phyloP scores from a whole-genome alignment of 2,888 invertebrate genomes.

The Plebejus anna region DNA sequence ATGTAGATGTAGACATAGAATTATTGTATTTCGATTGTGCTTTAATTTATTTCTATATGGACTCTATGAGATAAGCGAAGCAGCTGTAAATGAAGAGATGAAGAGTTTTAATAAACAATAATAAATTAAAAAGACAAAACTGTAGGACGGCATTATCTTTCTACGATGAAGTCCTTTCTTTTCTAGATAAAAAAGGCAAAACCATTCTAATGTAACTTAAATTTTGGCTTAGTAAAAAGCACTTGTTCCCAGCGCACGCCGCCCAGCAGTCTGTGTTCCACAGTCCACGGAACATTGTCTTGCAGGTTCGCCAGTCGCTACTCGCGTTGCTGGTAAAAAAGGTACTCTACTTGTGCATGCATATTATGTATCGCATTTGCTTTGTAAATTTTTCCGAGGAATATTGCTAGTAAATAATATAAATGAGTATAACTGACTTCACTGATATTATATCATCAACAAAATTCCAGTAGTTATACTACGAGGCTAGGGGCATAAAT shows the following conservation, averaged over 20 bases:
- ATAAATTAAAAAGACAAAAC: neutral
- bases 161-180: too few relatives aligned
- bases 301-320: neutral
- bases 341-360: constrained; percentile 4
- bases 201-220: neutral
- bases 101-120: too few relatives aligned
- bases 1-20: neutral
- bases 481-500: neutral
- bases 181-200: neutral
- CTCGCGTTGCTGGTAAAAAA: neutral
- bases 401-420: constrained; percentile 12
- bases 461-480: neutral
- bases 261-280: constrained; percentile 16
- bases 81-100: too few relatives aligned
- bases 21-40: neutral
- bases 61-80: neutral
- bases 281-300: neutral
- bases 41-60: neutral
- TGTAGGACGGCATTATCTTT: neutral
- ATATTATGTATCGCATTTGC: neutral
- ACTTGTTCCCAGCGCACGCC: neutral
- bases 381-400: neutral
- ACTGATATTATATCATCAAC: neutral
- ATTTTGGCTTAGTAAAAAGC: neutral
- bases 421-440: neutral